Evolutionary conservation across 2,113 vertebrate species (phyloP).

Genomic region (Arizona elegans): DNA sequence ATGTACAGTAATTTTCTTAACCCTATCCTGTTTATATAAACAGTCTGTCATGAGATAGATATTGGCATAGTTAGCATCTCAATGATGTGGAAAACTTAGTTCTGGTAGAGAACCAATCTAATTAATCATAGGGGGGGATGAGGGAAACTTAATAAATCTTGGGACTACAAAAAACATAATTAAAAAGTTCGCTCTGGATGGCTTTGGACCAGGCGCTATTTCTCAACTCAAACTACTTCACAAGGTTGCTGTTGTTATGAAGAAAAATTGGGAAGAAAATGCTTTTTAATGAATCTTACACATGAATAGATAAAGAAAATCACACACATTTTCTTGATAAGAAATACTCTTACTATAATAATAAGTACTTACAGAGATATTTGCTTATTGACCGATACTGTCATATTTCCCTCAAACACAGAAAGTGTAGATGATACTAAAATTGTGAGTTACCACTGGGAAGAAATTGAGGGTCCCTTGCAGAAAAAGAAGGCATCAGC

Average conservation of each 20-base stretch:
- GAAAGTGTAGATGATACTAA: slow-evolving; percentile 76
- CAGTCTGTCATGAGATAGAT: not conserved
- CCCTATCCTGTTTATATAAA: not conserved
- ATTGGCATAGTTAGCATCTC: not conserved
- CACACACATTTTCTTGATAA: not conserved
- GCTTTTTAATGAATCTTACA: not conserved
- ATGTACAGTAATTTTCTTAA: not conserved
- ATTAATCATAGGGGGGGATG: not conserved
- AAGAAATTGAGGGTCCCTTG: slow-evolving; percentile 75
- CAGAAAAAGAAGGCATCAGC: slow-evolving; percentile 62
- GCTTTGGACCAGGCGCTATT: not conserved
- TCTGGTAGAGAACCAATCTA: not conserved
- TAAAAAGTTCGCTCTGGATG: not conserved
- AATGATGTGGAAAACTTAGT: not conserved
- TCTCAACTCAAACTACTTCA: not conserved
- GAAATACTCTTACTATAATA: not conserved
- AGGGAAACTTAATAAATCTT: not conserved
- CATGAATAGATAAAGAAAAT: not conserved
- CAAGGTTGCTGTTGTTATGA: not conserved
- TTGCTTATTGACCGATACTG: not conserved
- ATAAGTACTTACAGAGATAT: not conserved
- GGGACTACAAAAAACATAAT: not conserved
- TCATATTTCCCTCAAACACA: slow-evolving; percentile 52
- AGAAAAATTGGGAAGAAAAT: not conserved
- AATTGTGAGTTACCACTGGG: slow-evolving; percentile 78